phyloP scores from a whole-genome alignment of 1,140 invertebrate species.

The Drosophila nikananu region DNA sequence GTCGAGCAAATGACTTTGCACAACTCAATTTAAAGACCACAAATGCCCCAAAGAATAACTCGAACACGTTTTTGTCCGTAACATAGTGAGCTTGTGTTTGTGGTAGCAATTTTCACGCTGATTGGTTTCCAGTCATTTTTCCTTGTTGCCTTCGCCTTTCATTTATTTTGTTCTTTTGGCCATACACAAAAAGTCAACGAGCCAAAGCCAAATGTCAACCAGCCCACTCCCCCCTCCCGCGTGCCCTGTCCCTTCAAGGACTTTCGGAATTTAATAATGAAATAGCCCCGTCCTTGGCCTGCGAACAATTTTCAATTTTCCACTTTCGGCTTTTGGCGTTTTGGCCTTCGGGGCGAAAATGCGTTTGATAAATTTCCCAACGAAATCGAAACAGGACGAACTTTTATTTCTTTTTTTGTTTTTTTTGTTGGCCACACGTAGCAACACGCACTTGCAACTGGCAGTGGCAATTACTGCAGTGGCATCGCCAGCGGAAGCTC shows the following conservation, averaged over 20 bases:
- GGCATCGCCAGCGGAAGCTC: conserved; percentile 10
- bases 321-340: conserved; percentile 44
- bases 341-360: conserved; percentile 50
- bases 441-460: conserved; percentile 25
- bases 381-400: conserved; percentile 37
- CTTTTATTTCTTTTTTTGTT: conserved; percentile 15
- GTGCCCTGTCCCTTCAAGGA: conserved; percentile 21
- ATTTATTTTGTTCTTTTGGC: conserved; percentile 57
- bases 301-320: conserved; percentile 60
- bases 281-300: conserved; percentile 69
- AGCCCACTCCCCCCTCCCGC: conserved; percentile 7
- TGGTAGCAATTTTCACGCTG: conserved; percentile 77
- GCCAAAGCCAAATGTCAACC: conserved; percentile 75
- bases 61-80: conserved; percentile 16
- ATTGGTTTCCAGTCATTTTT: conserved; percentile 77
- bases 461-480: conserved; percentile 45
- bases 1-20: conserved; percentile 39
- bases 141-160: conserved; percentile 47
- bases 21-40: conserved; percentile 66
- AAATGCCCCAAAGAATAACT: conserved; percentile 50
- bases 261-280: conserved; percentile 81
- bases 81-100: conserved; percentile 13
- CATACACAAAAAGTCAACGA: conserved; percentile 65
- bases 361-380: conserved; percentile 72
- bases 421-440: conserved; percentile 4